phyloP scores from a whole-genome alignment of 2,113 vertebrate species.

The Antechinus stuartii region DNA sequence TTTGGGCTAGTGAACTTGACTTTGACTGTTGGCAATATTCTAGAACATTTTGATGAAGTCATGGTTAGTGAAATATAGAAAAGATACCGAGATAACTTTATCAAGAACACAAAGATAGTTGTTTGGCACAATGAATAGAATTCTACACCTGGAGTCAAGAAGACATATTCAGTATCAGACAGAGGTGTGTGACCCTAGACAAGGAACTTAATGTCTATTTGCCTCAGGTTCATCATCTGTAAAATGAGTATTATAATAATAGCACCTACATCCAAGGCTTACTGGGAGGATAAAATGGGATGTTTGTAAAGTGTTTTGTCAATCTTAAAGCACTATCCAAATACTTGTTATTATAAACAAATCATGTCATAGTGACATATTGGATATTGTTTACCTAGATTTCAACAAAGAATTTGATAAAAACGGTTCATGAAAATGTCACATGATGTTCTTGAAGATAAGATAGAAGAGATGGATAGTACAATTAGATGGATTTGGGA shows the following conservation, averaged over 20 bases:
- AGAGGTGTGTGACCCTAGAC: too few species aligned
- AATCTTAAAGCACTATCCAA: not conserved
- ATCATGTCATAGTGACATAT: not conserved
- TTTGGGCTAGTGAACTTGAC: not conserved
- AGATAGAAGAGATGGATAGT: not conserved
- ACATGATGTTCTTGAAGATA: not conserved
- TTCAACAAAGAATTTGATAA: not conserved
- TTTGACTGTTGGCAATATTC: not conserved
- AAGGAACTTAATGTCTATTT: too few species aligned
- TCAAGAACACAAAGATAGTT: not conserved
- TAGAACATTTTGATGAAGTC: not conserved
- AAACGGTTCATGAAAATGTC: not conserved
- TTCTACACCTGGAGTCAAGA: too few species aligned
- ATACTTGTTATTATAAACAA: not conserved
- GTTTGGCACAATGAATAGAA: too few species aligned
- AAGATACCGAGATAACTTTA: not conserved
- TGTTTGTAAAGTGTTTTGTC: too few species aligned
- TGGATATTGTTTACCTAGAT: not conserved
- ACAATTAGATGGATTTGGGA: not conserved
- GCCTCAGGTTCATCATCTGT: too few species aligned
- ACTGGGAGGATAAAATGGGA: too few species aligned
- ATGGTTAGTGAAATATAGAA: not conserved
- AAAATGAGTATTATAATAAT: too few species aligned
- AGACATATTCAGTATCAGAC: too few species aligned
- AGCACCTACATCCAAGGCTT: too few species aligned